Percentiles rank a stretch among this genome's conserved stretches.
Conservation (phyloP, 2,113 vertebrate genomes). For the Ivindomyrus marchei region DNA sequence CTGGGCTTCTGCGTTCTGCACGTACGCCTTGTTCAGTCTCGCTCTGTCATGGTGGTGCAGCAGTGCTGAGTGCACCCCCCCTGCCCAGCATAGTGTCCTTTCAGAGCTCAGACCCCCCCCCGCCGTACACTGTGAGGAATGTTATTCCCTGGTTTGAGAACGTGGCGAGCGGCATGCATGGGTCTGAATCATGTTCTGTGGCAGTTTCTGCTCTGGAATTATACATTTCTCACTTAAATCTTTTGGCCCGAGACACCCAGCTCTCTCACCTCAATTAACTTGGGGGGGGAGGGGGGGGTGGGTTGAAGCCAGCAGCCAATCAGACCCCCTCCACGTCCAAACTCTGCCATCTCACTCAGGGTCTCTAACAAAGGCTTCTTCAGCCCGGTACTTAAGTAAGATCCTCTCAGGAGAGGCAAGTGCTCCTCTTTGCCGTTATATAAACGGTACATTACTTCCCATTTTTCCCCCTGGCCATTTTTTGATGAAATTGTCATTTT, state of each 20-base stretch:
- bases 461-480: neutral
- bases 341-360: neutral
- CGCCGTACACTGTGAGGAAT: neutral
- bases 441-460: neutral
- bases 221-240: neutral
- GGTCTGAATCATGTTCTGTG: neutral
- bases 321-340: neutral
- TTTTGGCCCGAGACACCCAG: neutral
- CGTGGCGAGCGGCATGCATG: neutral
- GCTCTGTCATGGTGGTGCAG: neutral
- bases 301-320: neutral
- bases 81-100: neutral
- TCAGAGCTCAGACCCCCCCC: neutral
- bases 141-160: neutral
- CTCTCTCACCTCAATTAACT: neutral
- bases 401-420: neutral
- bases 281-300: no score
- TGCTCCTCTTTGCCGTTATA: neutral
- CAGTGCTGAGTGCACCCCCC: neutral
- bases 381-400: neutral
- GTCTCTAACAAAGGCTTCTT: neutral
- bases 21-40: neutral
- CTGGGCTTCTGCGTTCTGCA: neutral
- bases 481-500: neutral
- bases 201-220: neutral